Evolutionary conservation across 2,797 vertebrate species (phyloP), one percentile per base, ranked within the genome.

Genomic region (Sciurus carolinensis): DNA sequence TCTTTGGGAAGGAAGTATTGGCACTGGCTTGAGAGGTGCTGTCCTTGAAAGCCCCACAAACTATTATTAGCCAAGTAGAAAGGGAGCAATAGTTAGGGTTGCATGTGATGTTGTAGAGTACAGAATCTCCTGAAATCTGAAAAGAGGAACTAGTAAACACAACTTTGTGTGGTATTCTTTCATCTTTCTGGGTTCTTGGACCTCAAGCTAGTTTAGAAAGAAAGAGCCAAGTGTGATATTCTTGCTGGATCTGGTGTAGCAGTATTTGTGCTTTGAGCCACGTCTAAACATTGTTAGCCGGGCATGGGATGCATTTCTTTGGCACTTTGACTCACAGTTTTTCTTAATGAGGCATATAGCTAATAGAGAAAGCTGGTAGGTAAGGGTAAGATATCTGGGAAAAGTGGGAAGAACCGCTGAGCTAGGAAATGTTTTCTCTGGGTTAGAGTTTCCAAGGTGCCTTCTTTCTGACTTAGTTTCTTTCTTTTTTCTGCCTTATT

Each of bases 321-420:
- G 50, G 26, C 71, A 18, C 11, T 88, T 13, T 57, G 54, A 57
- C 54, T 54, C 54, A 57, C 18, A 57, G 7, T 22, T 57, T 57
- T 57, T 57, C 54, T 8, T 52, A 15, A 7, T 5, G 14, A 52
- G 24, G 4, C 6, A 17, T 33, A 33, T 52, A 28, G 98, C 98
- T 97, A 95, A 94, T 87, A 39, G 96, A 97, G 98, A 97, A 96
- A 86, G 97, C 97, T 85, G 95, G 42, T 47, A 13, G 30, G 44
- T 50, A 15, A 36, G 36, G 28, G 26, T 26, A 1, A 93, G 89
- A 33, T 47, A 24, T 30, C n/a, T 3, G 7, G 28, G 64, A 36
- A 20, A 36, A 42, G 26, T 13, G n/a, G 26, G 72, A 0, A 47
- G 26, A 54, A 39, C 15, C 20, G n/a, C 64, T 15, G 52, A 69